Evolutionary conservation across 2,797 vertebrate species (phyloP).

Genomic region (Gobionotothen gibberifrons): DNA sequence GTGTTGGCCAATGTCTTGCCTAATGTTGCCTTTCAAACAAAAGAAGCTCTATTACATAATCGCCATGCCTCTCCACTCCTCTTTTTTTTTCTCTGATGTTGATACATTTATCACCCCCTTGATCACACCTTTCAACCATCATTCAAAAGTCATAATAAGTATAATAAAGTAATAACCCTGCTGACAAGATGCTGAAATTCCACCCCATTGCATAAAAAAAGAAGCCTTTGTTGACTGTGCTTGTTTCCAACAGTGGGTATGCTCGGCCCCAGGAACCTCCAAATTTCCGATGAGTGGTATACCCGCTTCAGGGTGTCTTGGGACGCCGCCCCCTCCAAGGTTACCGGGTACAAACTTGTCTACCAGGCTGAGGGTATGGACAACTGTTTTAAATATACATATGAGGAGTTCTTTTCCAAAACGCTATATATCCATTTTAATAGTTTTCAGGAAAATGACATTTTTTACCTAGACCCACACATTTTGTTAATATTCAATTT

Average conservation of each 20-base stretch:
- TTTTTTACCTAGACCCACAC: too few relatives aligned
- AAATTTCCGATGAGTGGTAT: constrained; percentile 98
- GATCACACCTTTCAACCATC: constrained; percentile 29
- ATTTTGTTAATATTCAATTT: too few relatives aligned
- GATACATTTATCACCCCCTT: constrained; percentile 21
- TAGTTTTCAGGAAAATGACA: too few relatives aligned
- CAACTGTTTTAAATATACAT: too few relatives aligned
- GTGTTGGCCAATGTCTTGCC: constrained; percentile 36
- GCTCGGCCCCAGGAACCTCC: constrained; percentile 94
- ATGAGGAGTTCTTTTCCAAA: too few relatives aligned
- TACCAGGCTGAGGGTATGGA: constrained; percentile 91
- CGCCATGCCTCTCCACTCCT: constrained; percentile 4
- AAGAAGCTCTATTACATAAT: constrained; percentile 37
- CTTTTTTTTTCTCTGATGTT: constrained; percentile 45
- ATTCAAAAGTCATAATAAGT: constrained; percentile 38
- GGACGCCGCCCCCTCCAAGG: constrained; percentile 92
- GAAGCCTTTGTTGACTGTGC: constrained; percentile 34
- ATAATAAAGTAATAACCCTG: constrained; percentile 42
- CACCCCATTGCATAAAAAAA: background rate
- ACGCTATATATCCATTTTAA: too few relatives aligned
- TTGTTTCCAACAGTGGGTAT: constrained; percentile 88
- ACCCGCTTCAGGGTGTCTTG: constrained; percentile 97
- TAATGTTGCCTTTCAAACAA: constrained; percentile 57
- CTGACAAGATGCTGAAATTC: constrained; percentile 39
- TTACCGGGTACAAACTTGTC: constrained; percentile 95